phyloP scores from a whole-genome alignment of 2,797 vertebrate species.

The Protonibea diacanthus region DNA sequence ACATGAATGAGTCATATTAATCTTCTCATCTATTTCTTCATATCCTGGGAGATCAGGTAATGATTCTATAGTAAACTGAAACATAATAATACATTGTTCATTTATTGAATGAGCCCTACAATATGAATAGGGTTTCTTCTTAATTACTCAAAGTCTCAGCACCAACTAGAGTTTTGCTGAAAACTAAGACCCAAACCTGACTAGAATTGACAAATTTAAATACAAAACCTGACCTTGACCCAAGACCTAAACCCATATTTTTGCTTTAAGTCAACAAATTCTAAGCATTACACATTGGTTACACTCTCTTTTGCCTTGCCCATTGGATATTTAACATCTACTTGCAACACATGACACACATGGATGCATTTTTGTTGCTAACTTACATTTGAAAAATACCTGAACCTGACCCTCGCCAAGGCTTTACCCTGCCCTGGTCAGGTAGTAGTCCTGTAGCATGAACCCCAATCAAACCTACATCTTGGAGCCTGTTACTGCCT shows the following conservation, averaged over 20 bases:
- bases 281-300: neutral
- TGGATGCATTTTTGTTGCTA: neutral
- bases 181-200: neutral
- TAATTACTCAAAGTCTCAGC: neutral
- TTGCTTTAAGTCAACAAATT: neutral
- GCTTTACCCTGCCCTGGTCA: neutral
- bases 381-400: neutral
- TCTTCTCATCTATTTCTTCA: too few relatives aligned
- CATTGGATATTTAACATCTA: neutral
- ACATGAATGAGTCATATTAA: too few relatives aligned
- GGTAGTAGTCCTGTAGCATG: neutral
- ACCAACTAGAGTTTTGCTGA: neutral
- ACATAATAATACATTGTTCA: neutral
- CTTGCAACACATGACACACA: neutral
- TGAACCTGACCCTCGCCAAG: neutral
- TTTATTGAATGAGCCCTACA: neutral
- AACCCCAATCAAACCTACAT: neutral
- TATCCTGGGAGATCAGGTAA: too few relatives aligned
- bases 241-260: neutral
- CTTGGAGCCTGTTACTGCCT: conserved; percentile 13
- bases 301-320: neutral
- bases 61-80: too few relatives aligned
- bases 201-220: neutral
- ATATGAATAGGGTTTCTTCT: neutral
- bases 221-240: too few relatives aligned